Base-by-base conservation (phyloP, 2,888 invertebrate species). In the Caradrina kadenii region DNA sequence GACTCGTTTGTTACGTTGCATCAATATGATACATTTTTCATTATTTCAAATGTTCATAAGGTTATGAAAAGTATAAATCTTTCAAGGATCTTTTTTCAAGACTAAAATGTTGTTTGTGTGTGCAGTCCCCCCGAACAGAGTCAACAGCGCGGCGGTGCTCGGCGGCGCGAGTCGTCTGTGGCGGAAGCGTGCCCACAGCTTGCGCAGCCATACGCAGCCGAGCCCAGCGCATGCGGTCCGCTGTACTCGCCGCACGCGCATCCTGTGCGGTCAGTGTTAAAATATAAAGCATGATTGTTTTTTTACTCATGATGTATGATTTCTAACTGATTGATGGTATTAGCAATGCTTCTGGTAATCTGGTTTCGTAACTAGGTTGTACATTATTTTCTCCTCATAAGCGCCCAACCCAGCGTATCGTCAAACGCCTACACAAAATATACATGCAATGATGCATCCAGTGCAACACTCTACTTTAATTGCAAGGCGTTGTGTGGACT, bases 171-270 rank as follows among this genome's bases (percentile, higher is more conserved):
- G 78, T 75, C 90, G 1, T 85, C 86, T 26, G 89, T 90, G n/a
- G 77, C 90, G 45, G 93, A 93, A 84, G 93, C 87, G 82, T 94
- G 89, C 88, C 87, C 90, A 45, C 91, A 89, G 78, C 86, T 97
- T 0, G 92, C 96, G 60, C 97, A 97, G 91, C 97, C 97, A 1
- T 97, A 97, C 87, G 96, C 96, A 2, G 96, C 96, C 3, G 97
- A 97, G 84, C 93, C 97, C 72, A 97, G 97, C 91, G 96, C 96
- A 56, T 97, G 97, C 89, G 97, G 97, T 0, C 97, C 97, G 48
- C 94, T 97, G 1, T 97, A 97, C 87, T 90, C 94, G 10, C 93
- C 96, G 60, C 97, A 97, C 84, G 93, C 96, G 79, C 97, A 96
- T 78, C 92, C 95, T 45, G 92, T 95, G 68, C 88, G 95, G 95